Percentiles rank a stretch among this genome's conserved stretches.
Conservation (phyloP, 2,797 vertebrate genomes). For the Microctenopoma stevenorrisi region DNA sequence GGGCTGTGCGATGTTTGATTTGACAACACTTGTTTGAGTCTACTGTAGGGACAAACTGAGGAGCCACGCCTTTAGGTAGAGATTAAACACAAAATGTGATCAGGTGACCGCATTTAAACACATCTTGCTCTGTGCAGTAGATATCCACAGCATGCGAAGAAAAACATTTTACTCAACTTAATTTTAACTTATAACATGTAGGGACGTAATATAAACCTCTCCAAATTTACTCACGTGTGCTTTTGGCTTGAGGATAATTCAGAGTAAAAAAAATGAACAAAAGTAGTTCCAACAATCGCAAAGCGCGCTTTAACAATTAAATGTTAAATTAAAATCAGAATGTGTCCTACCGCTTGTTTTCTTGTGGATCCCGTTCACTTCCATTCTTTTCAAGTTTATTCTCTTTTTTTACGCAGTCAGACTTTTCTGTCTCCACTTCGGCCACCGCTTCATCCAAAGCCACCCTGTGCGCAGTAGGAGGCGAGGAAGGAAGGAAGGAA, state of each 20-base stretch:
- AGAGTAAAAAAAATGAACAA: not conserved
- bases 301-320: not conserved
- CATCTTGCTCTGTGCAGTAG: accelerated
- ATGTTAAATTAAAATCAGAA: not conserved
- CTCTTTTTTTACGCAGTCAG: not conserved
- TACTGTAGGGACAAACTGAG: constrained; percentile 29
- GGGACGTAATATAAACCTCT: not conserved
- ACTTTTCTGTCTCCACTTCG: not conserved
- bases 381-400: constrained; percentile 55
- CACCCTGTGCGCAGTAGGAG: constrained; percentile 24
- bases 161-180: not conserved
- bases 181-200: not conserved
- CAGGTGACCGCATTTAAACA: too few species aligned
- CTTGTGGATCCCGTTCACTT: constrained; percentile 62
- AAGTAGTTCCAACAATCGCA: not conserved
- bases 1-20: constrained; percentile 8
- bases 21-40: constrained; percentile 16
- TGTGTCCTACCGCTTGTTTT: constrained; percentile 61
- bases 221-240: not conserved
- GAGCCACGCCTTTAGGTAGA: constrained; percentile 63
- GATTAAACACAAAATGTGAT: not conserved
- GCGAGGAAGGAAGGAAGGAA: too few species aligned
- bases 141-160: not conserved
- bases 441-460: constrained; percentile 24
- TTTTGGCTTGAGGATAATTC: not conserved